These are phyloP conservation scores for Zingel zingel DNA, from an alignment of 2,113 vertebrate species.

Conservation along the genomic window DNA sequence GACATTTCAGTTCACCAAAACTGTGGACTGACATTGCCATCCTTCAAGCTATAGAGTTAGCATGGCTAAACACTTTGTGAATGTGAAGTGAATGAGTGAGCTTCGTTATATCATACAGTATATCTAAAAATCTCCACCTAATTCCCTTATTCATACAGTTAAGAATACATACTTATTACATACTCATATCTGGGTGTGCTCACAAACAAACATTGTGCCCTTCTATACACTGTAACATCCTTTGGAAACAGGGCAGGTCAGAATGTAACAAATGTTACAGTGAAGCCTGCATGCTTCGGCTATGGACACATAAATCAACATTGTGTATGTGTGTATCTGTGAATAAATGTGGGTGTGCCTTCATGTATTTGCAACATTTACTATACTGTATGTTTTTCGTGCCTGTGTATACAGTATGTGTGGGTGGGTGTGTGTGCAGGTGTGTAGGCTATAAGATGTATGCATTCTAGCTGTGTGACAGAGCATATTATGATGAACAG, in stretches of 20 bases:
- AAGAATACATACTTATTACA: neutral
- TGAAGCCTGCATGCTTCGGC: constrained; percentile 17
- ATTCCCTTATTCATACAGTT: neutral
- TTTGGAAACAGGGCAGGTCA: constrained; percentile 36
- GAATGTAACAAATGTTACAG: constrained; percentile 37
- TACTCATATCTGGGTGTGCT: neutral
- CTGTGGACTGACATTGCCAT: neutral
- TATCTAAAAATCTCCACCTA: neutral
- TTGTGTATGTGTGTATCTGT: neutral
- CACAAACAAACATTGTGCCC: neutral
- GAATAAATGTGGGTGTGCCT: neutral
- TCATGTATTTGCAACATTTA: constrained; percentile 11
- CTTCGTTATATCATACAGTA: neutral
- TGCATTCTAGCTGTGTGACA: constrained; percentile 71
- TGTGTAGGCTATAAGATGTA: constrained; percentile 63
- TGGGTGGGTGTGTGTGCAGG: constrained; percentile 22
- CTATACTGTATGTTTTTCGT: neutral
- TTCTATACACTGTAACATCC: constrained; percentile 16
- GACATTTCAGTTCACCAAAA: neutral
- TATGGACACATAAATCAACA: constrained; percentile 50
- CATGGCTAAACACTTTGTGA: neutral
- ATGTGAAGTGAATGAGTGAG: neutral
- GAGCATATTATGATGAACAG: constrained; percentile 80
- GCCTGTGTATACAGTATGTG: neutral
- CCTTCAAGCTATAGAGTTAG: neutral